Conservation (phyloP, 2,797 vertebrate species). For the Sebastes ruberrimus region DNA sequence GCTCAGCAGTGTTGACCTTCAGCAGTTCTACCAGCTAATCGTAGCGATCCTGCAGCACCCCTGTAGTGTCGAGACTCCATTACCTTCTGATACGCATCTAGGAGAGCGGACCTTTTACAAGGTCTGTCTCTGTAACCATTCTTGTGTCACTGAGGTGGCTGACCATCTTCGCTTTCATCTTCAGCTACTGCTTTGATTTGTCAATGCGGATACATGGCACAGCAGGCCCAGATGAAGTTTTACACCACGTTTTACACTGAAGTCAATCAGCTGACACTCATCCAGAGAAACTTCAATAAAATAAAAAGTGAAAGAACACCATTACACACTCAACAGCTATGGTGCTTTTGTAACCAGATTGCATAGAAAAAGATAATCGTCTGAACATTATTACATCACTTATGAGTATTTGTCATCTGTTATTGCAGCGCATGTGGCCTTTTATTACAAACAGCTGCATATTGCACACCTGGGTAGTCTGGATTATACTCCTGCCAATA, state of each 20-base stretch:
- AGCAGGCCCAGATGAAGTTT: not conserved
- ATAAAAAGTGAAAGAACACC: not conserved
- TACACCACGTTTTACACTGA: not conserved
- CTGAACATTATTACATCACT: slow-evolving; percentile 26
- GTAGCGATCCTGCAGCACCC: slow-evolving; percentile 67
- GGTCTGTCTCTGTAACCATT: slow-evolving; percentile 35
- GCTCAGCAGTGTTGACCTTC: slow-evolving; percentile 78
- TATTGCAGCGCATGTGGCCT: slow-evolving; percentile 48
- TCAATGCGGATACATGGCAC: not conserved
- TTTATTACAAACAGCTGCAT: slow-evolving; percentile 62
- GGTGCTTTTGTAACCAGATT: not conserved
- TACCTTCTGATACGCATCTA: slow-evolving; percentile 68
- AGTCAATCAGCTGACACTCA: not conserved
- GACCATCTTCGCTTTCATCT: slow-evolving; percentile 30
- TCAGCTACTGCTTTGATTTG: slow-evolving; percentile 27
- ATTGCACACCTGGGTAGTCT: slow-evolving; percentile 52
- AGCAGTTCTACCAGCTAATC: slow-evolving; percentile 76
- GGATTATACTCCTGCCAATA: slow-evolving; percentile 39
- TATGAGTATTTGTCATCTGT: slow-evolving; percentile 38
- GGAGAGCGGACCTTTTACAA: slow-evolving; percentile 35
- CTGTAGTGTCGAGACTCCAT: slow-evolving; percentile 70
- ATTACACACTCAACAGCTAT: not conserved
- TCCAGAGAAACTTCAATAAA: not conserved
- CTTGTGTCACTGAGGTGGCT: slow-evolving; percentile 36
- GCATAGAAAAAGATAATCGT: not conserved